Base-by-base conservation (phyloP, 2,888 invertebrate genomes). In the Torymus aiolomorphi region DNA sequence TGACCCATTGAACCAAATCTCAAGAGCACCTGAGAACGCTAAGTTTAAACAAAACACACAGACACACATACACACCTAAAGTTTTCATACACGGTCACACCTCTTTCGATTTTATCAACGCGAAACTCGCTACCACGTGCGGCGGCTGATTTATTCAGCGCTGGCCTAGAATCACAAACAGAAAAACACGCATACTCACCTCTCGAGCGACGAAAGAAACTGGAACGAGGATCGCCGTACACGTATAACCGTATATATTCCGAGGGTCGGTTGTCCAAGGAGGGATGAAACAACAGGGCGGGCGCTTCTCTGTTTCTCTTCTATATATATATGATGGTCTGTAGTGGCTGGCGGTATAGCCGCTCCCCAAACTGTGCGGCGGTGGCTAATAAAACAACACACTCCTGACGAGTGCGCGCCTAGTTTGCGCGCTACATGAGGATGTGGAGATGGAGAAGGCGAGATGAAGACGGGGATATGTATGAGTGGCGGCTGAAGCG, bases 141-240 rank as follows among this genome's bases (percentile, higher is more conserved):
- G 59, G 12, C 14, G 12, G 12, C 11, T 56, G 24, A 76, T 69
- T 76, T 67, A 54, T 67, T 71, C 49, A 63, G 49, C 76, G 12
- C 31, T 31, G 51, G 1, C 54, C 51, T 24, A 76, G 57, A 76
- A 71, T 71, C 16, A 77, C 77, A 77, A 74, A 79, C 74, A 79
- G 80, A 82, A 70, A 82, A 80, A 80, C 80, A 80, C 75, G 62
- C 51, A 18, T 18, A 42, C 16, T 42, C 13, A 70, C 18, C 16
- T 42, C 13, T 59, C 18, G 13, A 59, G 42, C 57, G 59, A 51
- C 11, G 5, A 31, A 31, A 31, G 31, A 31, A 31, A 31, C 31
- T 31, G 31, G 31, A 31, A 31, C 31, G 31, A 31, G 3, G 31
- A 31, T 3, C 31, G 0, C 4, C 5, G 4, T 31, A 31, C 31